Evolutionary conservation across 2,888 invertebrate genomes (phyloP).

Genomic region (Xylota sylvarum): DNA sequence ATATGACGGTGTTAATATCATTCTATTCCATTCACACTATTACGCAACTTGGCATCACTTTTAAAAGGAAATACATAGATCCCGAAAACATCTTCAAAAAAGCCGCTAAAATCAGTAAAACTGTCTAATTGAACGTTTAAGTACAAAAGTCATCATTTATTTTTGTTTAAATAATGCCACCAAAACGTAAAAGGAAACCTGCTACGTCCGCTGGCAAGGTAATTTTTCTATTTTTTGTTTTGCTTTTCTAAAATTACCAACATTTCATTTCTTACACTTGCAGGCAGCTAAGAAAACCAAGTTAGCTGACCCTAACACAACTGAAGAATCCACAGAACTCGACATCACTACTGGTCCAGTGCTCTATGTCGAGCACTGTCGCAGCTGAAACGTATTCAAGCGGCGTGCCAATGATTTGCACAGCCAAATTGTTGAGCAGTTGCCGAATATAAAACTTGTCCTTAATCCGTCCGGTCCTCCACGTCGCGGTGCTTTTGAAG

Average conservation of each 20-base stretch:
- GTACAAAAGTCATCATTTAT: constrained; percentile 53
- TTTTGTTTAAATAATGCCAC: constrained; percentile 74
- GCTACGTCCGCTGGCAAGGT: constrained; percentile 48
- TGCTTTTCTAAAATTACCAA: background rate
- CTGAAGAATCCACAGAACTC: background rate
- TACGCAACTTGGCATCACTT: constrained; percentile 40
- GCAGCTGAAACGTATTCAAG: constrained; percentile 83
- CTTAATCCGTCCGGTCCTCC: constrained; percentile 81
- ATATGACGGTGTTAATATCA: too few species aligned
- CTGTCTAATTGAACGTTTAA: constrained; percentile 48
- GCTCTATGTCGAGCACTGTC: constrained; percentile 83
- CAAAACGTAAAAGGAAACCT: constrained; percentile 78
- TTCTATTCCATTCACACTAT: background rate
- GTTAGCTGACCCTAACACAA: constrained; percentile 13
- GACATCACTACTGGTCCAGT: constrained; percentile 78
- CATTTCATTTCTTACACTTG: background rate
- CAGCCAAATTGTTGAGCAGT: constrained; percentile 76
- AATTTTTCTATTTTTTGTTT: constrained; percentile 29
- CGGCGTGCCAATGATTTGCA: constrained; percentile 82
- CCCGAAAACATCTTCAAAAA: background rate
- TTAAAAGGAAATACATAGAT: background rate
- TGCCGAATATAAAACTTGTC: constrained; percentile 78
- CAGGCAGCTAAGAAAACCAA: constrained; percentile 59
- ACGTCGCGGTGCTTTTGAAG: constrained; percentile 83
- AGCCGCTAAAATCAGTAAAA: constrained; percentile 19